phyloP scores from a whole-genome alignment of 2,113 vertebrate species.

The Ammodytes marinus region DNA sequence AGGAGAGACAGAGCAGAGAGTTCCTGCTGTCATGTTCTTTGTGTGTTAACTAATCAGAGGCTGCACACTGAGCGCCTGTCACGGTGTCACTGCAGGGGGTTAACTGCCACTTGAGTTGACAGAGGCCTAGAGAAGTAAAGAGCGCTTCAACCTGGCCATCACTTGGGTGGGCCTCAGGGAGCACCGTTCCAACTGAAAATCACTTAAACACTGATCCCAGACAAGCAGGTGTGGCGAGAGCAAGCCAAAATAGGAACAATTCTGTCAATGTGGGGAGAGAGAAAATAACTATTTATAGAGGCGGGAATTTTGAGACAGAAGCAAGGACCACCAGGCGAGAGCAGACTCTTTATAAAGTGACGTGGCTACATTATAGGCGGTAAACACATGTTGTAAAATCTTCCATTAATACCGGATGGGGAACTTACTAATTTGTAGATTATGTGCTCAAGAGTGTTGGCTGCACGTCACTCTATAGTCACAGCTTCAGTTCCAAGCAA shows the following conservation, averaged over 20 bases:
- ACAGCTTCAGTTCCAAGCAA: slow-evolving; percentile 40
- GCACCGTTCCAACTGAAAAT: neutral
- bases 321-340: neutral
- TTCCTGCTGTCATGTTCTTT: slow-evolving; percentile 70
- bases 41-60: slow-evolving; percentile 83
- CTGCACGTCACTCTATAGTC: slow-evolving; percentile 55
- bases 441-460: slow-evolving; percentile 25
- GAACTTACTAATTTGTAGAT: slow-evolving; percentile 45
- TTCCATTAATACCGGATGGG: neutral
- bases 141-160: slow-evolving; percentile 34
- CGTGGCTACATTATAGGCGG: neutral
- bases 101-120: slow-evolving; percentile 54
- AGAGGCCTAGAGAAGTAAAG: neutral
- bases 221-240: slow-evolving; percentile 46
- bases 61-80: slow-evolving; percentile 66
- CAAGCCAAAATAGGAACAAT: slow-evolving; percentile 30
- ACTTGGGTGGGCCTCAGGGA: slow-evolving; percentile 63
- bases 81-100: slow-evolving; percentile 62
- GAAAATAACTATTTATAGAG: slow-evolving; percentile 13
- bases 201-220: slow-evolving; percentile 8
- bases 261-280: neutral
- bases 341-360: neutral
- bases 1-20: slow-evolving; percentile 45
- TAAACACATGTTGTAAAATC: neutral
- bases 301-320: neutral